Evolutionary conservation across 2,113 vertebrate genomes (phyloP).

Genomic region (Chloropsis cyanopogon): DNA sequence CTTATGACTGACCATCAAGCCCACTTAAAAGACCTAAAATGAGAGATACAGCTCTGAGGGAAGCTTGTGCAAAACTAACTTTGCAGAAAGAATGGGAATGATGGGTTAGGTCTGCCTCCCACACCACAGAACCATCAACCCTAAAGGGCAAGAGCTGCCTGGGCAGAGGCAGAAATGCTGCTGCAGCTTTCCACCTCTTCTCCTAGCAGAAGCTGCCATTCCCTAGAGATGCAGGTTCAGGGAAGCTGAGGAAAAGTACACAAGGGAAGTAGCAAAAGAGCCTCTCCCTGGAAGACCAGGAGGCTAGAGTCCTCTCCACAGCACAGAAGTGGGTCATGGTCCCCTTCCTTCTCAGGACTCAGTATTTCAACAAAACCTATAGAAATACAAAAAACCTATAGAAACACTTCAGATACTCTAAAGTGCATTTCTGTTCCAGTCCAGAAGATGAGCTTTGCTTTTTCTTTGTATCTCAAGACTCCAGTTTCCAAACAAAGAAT

Average conservation of each 20-base stretch:
- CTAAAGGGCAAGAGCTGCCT: not conserved
- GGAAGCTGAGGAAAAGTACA: not conserved
- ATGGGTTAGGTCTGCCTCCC: not conserved
- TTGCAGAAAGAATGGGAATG: not conserved
- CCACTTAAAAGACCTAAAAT: not conserved
- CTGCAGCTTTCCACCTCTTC: not conserved
- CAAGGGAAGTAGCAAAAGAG: not conserved
- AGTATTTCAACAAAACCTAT: not conserved
- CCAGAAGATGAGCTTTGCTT: not conserved
- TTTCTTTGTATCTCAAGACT: not conserved
- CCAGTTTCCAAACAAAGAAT: slow-evolving; percentile 4
- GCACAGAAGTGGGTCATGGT: not conserved
- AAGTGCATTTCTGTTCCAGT: not conserved
- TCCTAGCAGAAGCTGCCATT: not conserved
- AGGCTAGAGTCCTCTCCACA: not conserved
- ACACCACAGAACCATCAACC: not conserved
- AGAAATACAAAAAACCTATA: not conserved
- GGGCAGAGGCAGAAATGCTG: not conserved
- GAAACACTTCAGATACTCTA: not conserved
- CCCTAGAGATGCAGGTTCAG: not conserved
- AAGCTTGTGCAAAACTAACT: not conserved
- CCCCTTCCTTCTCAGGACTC: not conserved
- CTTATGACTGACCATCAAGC: not conserved
- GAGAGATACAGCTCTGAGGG: not conserved
- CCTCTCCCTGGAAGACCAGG: not conserved